These are phyloP conservation scores for Theropithecus gelada DNA, from an alignment of 2,113 vertebrate genomes.

Conservation along the genomic window DNA sequence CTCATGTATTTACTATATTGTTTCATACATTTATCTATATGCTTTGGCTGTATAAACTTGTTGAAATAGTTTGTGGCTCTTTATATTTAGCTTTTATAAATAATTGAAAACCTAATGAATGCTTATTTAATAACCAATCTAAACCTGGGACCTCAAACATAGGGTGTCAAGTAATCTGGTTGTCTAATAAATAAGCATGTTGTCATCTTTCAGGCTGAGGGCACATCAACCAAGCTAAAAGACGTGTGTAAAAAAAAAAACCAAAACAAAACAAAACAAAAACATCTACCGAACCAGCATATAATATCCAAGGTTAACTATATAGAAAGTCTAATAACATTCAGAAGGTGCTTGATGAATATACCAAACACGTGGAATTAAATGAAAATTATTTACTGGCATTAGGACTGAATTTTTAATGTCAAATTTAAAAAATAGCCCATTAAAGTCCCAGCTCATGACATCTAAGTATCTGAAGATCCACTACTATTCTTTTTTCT, in stretches of 20 bases:
- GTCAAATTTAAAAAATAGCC: background rate
- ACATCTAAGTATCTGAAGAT: background rate
- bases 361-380: background rate
- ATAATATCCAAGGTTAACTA: background rate
- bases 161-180: background rate
- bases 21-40: background rate
- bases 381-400: background rate
- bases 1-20: background rate
- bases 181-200: background rate
- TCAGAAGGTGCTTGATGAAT: background rate
- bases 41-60: background rate
- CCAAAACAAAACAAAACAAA: background rate
- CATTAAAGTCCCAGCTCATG: background rate
- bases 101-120: constrained; percentile 4
- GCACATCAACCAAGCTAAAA: background rate
- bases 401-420: background rate
- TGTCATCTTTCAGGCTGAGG: background rate
- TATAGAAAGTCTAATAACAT: background rate
- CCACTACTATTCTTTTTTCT: no score
- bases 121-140: constrained; percentile 6
- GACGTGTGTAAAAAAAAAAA: background rate
- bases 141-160: background rate
- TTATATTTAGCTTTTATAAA: constrained; percentile 25
- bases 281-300: background rate
- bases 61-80: background rate